These are phyloP conservation scores for Cettia cetti DNA, from an alignment of 2,113 vertebrate genomes.

Conservation along the genomic window DNA sequence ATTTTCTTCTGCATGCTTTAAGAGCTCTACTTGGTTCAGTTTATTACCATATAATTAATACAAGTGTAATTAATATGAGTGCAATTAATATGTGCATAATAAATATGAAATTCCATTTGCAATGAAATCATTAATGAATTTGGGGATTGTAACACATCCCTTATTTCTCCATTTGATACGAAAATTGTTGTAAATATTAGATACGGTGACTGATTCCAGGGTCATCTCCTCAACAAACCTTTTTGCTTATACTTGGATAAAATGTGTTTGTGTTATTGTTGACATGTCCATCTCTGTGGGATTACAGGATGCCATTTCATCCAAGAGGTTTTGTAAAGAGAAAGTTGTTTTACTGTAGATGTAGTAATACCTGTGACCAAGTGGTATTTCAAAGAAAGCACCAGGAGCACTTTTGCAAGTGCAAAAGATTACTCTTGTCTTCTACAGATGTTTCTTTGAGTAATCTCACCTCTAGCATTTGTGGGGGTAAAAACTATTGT, in stretches of 20 bases:
- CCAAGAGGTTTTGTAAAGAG: neutral
- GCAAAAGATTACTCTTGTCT: neutral
- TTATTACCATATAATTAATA: slow-evolving; percentile 30
- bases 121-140: neutral
- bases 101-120: neutral
- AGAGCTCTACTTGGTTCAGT: neutral
- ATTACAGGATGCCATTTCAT: neutral
- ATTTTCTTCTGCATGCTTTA: neutral
- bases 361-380: neutral
- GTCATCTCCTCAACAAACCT: neutral
- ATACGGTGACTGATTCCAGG: neutral
- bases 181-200: neutral
- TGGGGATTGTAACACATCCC: neutral
- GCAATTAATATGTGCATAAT: neutral
- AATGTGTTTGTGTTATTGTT: neutral
- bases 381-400: neutral
- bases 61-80: neutral
- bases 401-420: neutral
- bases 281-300: neutral
- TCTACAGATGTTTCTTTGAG: neutral
- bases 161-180: neutral
- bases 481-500: neutral
- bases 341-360: neutral
- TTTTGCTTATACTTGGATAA: neutral
- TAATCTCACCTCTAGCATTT: neutral